Evolutionary conservation across 92 coral and sea anemone species (phyloP).

Genomic region (Porites lobata): DNA sequence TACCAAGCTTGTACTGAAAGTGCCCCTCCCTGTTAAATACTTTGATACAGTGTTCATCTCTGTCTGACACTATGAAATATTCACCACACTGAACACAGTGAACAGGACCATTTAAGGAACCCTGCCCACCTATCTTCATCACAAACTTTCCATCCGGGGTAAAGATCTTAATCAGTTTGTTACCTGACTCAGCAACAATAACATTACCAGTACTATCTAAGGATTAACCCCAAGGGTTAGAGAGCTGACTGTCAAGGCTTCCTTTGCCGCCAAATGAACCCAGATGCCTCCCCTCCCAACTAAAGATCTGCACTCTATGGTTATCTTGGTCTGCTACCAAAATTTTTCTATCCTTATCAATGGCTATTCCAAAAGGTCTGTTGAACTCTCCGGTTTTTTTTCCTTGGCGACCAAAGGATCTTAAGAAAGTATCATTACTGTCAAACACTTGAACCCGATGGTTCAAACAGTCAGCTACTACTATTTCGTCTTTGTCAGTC

Average conservation of each 20-base stretch:
- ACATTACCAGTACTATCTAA: conserved; percentile 3
- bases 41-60: background rate
- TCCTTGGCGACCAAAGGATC: background rate
- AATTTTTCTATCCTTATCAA: background rate
- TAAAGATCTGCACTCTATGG: background rate
- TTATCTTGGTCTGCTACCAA: background rate
- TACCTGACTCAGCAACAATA: conserved; percentile 6
- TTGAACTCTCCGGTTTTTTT: background rate
- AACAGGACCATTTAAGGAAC: background rate
- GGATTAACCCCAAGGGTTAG: background rate
- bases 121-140: background rate
- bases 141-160: background rate
- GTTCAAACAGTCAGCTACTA: background rate
- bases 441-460: background rate
- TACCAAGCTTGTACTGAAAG: background rate
- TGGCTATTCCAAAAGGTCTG: background rate
- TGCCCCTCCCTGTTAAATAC: background rate
- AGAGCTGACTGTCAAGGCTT: conserved; percentile 3
- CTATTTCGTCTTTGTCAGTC: conserved; percentile 2
- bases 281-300: background rate
- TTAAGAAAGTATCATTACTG: background rate
- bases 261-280: background rate
- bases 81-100: conserved; percentile 4
- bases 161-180: conserved; percentile 9
- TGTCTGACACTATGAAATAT: background rate